phyloP scores from a whole-genome alignment of 2,888 invertebrate species.

The Lamellibrachia columna region DNA sequence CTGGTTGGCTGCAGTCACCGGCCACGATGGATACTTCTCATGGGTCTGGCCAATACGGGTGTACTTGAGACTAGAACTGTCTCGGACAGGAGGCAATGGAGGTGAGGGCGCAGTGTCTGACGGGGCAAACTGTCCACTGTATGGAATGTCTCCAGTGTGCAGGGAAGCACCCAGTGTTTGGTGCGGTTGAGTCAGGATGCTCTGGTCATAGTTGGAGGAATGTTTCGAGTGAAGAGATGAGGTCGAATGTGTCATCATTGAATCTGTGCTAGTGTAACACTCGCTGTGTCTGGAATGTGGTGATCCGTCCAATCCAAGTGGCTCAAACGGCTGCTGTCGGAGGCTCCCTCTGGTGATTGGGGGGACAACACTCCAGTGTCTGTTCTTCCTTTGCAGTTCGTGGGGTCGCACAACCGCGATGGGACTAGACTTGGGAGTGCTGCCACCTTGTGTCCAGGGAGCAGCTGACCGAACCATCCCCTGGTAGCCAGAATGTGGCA shows the following conservation, averaged over 20 bases:
- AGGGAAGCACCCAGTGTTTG: background rate
- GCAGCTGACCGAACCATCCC: background rate
- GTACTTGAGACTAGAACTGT: conserved; percentile 75
- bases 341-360: background rate
- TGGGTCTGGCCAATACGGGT: conserved; percentile 77
- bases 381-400: background rate
- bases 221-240: background rate
- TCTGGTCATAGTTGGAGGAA: background rate
- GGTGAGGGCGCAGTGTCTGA: conserved; percentile 44
- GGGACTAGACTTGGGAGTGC: background rate
- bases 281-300: background rate
- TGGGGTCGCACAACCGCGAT: background rate
- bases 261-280: background rate
- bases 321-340: background rate
- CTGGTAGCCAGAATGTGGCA: background rate
- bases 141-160: background rate
- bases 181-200: background rate
- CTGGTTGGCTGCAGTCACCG: conserved; percentile 71
- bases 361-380: background rate
- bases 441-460: background rate
- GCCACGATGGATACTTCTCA: conserved; percentile 81
- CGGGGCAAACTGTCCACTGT: conserved; percentile 28
- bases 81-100: conserved; percentile 72
- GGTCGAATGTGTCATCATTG: background rate
- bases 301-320: background rate